These are phyloP conservation scores for Gymnocephalus cernua DNA, from an alignment of 2,113 vertebrate species.

Conservation along the genomic window DNA sequence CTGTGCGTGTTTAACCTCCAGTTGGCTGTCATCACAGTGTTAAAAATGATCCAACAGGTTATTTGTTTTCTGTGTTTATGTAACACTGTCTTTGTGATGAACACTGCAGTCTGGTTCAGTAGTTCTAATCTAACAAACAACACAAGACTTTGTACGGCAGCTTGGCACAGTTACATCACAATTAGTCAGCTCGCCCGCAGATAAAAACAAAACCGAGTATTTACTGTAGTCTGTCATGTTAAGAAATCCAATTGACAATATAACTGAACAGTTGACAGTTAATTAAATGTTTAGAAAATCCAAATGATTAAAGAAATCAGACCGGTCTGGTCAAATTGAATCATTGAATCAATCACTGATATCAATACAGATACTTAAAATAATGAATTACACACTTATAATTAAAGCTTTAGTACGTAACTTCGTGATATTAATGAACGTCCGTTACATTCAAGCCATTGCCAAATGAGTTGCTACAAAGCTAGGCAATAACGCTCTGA, in stretches of 20 bases:
- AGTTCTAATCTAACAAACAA: conserved; percentile 17
- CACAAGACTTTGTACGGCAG: conserved; percentile 17
- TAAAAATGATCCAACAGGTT: background rate
- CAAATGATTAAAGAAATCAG: background rate
- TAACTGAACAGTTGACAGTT: background rate
- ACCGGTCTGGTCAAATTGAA: background rate
- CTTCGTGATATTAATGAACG: too few species aligned
- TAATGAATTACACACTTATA: too few species aligned
- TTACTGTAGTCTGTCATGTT: background rate
- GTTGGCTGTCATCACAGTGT: background rate
- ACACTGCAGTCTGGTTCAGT: background rate
- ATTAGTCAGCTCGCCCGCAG: background rate
- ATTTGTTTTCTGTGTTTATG: conserved; percentile 30
- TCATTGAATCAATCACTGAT: background rate
- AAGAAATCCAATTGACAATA: background rate
- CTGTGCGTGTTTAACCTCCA: background rate
- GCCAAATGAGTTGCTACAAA: too few species aligned
- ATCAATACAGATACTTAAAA: background rate
- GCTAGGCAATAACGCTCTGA: background rate
- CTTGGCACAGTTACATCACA: conserved; percentile 16
- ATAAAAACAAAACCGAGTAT: conserved; percentile 2
- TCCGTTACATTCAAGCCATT: too few species aligned
- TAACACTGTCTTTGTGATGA: conserved; percentile 25
- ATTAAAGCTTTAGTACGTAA: background rate
- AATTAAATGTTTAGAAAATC: background rate